Evolutionary conservation across 2,797 vertebrate species (phyloP).

Genomic region (Neosilurus mollespiculum): DNA sequence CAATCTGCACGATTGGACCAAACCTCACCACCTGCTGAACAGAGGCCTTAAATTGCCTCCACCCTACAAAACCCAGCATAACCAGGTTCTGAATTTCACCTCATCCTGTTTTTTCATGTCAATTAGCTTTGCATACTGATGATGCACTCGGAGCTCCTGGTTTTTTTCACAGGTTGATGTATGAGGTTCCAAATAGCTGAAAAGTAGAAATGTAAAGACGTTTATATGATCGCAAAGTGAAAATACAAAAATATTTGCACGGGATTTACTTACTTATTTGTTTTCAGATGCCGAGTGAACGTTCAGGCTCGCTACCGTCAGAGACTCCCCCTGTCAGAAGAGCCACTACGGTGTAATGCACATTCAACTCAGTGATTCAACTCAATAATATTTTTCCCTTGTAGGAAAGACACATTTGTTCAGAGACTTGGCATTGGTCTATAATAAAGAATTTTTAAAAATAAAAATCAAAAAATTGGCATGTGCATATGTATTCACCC

Average conservation of each 20-base stretch:
- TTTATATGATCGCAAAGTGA: not conserved
- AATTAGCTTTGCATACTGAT: not conserved
- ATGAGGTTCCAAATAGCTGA: not conserved
- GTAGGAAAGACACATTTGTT: not conserved
- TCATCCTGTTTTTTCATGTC: not conserved
- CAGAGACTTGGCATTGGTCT: not conserved
- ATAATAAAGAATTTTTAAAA: too few relatives aligned
- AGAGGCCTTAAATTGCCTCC: conserved; percentile 59
- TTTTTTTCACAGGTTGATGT: not conserved
- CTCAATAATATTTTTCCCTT: not conserved
- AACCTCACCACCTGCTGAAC: conserved; percentile 54
- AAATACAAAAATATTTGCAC: not conserved
- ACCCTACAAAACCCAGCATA: conserved; percentile 60
- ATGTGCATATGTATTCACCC: too few relatives aligned
- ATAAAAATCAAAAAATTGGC: too few relatives aligned
- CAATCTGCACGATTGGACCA: conserved; percentile 50
- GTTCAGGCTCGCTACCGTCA: conserved; percentile 56
- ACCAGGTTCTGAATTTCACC: conserved; percentile 57
- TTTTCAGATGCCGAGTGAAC: conserved; percentile 61
- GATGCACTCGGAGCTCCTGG: not conserved
- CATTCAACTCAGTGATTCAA: not conserved
- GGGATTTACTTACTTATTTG: not conserved
- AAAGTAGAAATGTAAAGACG: not conserved
- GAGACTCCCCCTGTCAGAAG: conserved; percentile 65
- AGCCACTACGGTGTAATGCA: conserved; percentile 70